Percentiles rank a stretch among this genome's conserved stretches.
Conservation (phyloP, 2,888 invertebrate species). For the Leptinotarsa peninsularis region DNA sequence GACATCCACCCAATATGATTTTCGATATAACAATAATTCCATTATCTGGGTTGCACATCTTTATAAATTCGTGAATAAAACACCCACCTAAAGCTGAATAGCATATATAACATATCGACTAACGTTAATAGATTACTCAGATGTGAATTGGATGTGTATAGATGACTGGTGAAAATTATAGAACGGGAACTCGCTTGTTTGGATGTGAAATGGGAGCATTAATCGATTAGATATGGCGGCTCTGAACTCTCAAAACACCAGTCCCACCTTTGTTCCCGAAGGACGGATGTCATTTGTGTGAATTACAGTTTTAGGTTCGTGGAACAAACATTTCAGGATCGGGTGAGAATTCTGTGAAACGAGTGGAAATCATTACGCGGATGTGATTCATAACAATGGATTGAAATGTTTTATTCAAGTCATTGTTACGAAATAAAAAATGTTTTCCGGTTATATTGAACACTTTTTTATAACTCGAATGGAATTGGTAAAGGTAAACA, state of each 20-base stretch:
- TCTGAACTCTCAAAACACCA: conserved; percentile 32
- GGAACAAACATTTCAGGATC: background rate
- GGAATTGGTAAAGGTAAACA: too few relatives aligned
- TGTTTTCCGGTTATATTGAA: too few relatives aligned
- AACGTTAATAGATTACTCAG: conserved; percentile 3
- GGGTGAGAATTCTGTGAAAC: background rate
- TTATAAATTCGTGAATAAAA: conserved; percentile 7
- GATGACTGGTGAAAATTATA: conserved; percentile 6
- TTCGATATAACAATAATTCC: background rate
- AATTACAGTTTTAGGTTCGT: background rate
- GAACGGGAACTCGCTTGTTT: conserved; percentile 28
- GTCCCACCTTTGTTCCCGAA: conserved; percentile 20
- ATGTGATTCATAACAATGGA: too few relatives aligned
- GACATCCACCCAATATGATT: background rate
- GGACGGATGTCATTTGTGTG: conserved; percentile 15
- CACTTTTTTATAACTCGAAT: too few relatives aligned
- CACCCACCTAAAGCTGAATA: conserved; percentile 10
- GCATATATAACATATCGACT: conserved; percentile 10
- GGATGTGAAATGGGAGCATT: conserved; percentile 28
- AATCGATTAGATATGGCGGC: conserved; percentile 32
- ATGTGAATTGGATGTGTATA: conserved; percentile 10
- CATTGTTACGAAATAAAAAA: too few relatives aligned
- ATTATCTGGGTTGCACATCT: conserved; percentile 5
- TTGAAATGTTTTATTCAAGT: too few relatives aligned
- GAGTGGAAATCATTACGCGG: background rate